Base-by-base conservation (phyloP, 1,140 invertebrate genomes). In the Contarinia nasturtii region DNA sequence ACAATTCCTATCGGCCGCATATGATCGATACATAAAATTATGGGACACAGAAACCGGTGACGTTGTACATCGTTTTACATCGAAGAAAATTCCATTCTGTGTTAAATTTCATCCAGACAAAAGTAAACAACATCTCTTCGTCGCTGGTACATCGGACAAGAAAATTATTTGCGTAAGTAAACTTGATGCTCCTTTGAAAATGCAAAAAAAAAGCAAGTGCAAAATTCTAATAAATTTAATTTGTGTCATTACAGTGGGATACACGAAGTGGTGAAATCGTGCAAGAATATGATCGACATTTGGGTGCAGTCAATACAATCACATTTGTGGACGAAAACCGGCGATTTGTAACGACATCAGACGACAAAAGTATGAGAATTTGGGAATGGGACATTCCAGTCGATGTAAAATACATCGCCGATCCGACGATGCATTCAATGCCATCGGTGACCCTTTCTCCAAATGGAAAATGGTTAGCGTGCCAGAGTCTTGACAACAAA, bases 371-470 rank as follows among this genome's bases (percentile, higher is more conserved):
- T 66, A 70, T 99, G 50, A 69, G 96, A 45, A 94, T 99, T 46
- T 99, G 96, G 96, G 96, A 99, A 75, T 99, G 95, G 94, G 93
- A 98, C 64, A 96, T 98, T 61, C 96, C 95, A 1, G 95, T 99
- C 2, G 95, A 99, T 64, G 98, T 98, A 82, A 98, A 98, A 64
- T 97, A 98, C 60, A 98, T 99, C 56, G 94, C 95, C n/a, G 95
- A 99, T 70, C 94, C 95, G 2, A 83, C 86, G 2, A 96, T 99
- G 90, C 95, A 99, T 69, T 97, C 93, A 5, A 96, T 98, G 82
- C 96, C 96, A 1, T 82, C 91, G 1, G 92, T 98, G 1, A 90
- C 90, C 0, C 70, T 83, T 14, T 84, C 92, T 1, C 93, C 91
- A 2, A 98, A 98, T 71, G 85, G 89, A 57, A 98, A 98, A 68